Base-by-base conservation (phyloP, 1,140 invertebrate genomes). In the Lerema accius region DNA sequence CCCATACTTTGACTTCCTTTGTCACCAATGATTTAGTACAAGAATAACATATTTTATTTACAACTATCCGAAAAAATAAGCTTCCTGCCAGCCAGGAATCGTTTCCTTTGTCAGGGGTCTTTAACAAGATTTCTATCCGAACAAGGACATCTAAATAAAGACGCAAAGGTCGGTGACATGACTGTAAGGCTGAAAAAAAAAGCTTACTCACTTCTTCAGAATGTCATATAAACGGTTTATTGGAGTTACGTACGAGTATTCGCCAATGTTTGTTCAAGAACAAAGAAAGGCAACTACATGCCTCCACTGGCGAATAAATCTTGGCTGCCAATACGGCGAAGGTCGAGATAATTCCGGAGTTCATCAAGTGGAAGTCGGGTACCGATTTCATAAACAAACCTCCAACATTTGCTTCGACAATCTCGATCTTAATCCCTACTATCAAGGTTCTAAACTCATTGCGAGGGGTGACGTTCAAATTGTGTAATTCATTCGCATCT, bases 301-400 rank as follows among this genome's bases (percentile, higher is more conserved):
- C 3, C 26, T 37, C 51, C 13, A n/a, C 2, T 10, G 9, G 45
- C 17, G 51, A 26, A 9, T 42, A 42, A 55, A 55, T 64, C 51
- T 43, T 39, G 50, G 11, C 13, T 61, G 64, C 50, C 65, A 49
- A 67, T 67, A 49, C 65, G 65, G 50, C 49, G 65, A 67, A 67
- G 65, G 65, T 35, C 65, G 58, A 14, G 50, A 53, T 56, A 40
- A 51, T 55, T 67, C 43, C 49, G 55, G 55, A 63, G 60, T 55
- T 62, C 55, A 59, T 63, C 56, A 53, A 56, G 61, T 58, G 62
- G 50, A 42, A 55, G 35, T 17, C 13, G 37, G 16, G 10, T 35
- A 16, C 49, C 49, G 49, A 51, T 51, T 51, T 40, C 14, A 51
- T 51, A 51, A 51, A 23, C 49, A 51, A 51, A 17, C 15, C 19